Conservation (phyloP, 2,797 vertebrate genomes). For the Darevskia mixta region DNA sequence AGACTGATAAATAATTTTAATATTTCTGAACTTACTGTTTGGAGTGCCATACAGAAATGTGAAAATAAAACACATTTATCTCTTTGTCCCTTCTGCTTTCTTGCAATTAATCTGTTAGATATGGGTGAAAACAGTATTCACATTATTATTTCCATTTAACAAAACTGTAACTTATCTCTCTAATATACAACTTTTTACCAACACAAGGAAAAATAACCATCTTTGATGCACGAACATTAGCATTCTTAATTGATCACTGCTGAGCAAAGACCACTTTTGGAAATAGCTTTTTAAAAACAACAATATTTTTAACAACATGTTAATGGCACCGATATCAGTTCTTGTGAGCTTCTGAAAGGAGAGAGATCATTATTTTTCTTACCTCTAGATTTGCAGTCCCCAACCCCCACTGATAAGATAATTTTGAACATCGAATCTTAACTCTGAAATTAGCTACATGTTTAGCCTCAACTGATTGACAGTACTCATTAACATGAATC, state of each 20-base stretch:
- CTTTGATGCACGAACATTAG: background rate
- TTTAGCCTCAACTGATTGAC: slow-evolving; percentile 74
- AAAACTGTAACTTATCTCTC: background rate
- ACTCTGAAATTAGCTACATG: slow-evolving; percentile 76
- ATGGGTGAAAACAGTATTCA: slow-evolving; percentile 10
- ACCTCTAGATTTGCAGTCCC: slow-evolving; percentile 22
- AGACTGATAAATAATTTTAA: slow-evolving; percentile 39
- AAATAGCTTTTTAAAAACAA: slow-evolving; percentile 3
- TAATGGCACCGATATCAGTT: background rate
- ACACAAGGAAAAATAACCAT: background rate
- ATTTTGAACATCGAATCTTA: slow-evolving; percentile 73
- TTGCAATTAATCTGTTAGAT: background rate
- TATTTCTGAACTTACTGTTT: slow-evolving; percentile 26
- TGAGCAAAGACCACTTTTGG: background rate
- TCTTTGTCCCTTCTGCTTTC: slow-evolving; percentile 11
- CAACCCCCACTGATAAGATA: slow-evolving; percentile 60
- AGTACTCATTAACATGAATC: slow-evolving; percentile 77
- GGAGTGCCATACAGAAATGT: background rate
- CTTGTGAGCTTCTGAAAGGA: background rate
- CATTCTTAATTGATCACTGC: slow-evolving; percentile 7
- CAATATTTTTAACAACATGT: slow-evolving; percentile 4
- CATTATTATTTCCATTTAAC: slow-evolving; percentile 30
- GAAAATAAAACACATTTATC: background rate
- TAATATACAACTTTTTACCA: background rate
- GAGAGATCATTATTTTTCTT: slow-evolving; percentile 43